Percentiles rank a stretch among this genome's conserved stretches.
Evolutionary conservation across 2,113 vertebrate species (phyloP).

Genomic region (Podiceps cristatus): DNA sequence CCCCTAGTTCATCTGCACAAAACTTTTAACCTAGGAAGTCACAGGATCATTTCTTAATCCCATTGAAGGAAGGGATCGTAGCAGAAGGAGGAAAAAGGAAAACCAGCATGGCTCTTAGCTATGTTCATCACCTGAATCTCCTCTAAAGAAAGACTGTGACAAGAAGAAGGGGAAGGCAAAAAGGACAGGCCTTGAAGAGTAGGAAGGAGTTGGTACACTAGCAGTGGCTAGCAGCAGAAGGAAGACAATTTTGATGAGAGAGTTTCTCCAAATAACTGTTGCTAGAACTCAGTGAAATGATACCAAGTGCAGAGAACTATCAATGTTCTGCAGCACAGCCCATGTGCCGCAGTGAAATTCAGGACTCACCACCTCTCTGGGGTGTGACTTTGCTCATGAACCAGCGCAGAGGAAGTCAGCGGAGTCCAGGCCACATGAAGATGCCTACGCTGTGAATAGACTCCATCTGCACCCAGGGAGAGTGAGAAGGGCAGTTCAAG

Average conservation of each 20-base stretch:
- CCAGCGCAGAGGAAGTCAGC: background rate
- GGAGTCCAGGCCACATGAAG: background rate
- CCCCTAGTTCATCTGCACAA: background rate
- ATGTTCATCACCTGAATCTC: background rate
- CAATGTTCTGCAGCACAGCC: background rate
- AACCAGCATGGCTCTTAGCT: background rate
- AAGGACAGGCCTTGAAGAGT: background rate
- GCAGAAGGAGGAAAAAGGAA: background rate
- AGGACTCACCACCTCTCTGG: background rate
- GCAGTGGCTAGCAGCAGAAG: background rate
- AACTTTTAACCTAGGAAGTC: background rate
- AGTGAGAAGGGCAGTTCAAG: background rate
- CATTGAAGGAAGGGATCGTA: background rate
- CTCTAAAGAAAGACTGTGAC: background rate
- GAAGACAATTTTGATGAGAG: background rate
- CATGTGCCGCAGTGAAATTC: background rate
- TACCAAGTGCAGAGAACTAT: background rate
- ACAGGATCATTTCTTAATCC: background rate
- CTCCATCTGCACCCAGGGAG: background rate
- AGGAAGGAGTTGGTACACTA: background rate
- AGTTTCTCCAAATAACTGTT: background rate
- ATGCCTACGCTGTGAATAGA: accelerated
- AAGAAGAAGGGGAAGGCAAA: background rate
- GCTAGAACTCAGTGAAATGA: background rate
- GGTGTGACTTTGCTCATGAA: background rate